phyloP scores from a whole-genome alignment of 2,113 vertebrate species.

The Brachyistius frenatus region DNA sequence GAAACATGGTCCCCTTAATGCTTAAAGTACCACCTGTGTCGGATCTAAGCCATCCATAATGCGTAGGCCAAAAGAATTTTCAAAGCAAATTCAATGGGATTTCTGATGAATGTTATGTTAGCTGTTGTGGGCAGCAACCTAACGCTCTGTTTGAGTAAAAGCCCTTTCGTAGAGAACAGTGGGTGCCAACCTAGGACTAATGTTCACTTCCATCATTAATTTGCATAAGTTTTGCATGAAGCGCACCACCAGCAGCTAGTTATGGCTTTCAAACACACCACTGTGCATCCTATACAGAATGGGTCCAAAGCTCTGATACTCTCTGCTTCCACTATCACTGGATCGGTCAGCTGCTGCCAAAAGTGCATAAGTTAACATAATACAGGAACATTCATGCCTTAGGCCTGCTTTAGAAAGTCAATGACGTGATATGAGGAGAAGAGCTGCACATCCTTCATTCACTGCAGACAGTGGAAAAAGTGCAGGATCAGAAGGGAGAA shows the following conservation, averaged over 20 bases:
- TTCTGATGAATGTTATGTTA: background rate
- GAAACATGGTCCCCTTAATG: too few relatives aligned
- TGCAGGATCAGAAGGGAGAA: too few relatives aligned
- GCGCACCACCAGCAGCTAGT: slow-evolving; percentile 54
- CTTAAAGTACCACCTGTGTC: too few relatives aligned
- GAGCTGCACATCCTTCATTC: too few relatives aligned
- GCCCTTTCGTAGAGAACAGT: slow-evolving; percentile 8
- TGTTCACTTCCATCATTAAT: slow-evolving; percentile 15
- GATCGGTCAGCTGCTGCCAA: too few relatives aligned
- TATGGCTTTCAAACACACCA: slow-evolving; percentile 49
- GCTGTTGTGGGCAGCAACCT: background rate
- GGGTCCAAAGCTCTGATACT: background rate
- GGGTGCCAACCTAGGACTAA: background rate
- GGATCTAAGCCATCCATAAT: too few relatives aligned
- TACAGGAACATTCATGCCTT: background rate
- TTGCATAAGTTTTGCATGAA: slow-evolving; percentile 80
- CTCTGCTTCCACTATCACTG: background rate
- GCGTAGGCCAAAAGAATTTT: too few relatives aligned
- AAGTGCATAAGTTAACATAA: too few relatives aligned
- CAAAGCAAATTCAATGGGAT: background rate
- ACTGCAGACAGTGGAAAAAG: too few relatives aligned
- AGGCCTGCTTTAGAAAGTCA: background rate
- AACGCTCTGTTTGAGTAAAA: background rate
- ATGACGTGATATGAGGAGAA: too few relatives aligned
- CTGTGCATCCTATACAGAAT: background rate